Conservation (phyloP, 23 tunicate species). For the Halocynthia roretzi region DNA sequence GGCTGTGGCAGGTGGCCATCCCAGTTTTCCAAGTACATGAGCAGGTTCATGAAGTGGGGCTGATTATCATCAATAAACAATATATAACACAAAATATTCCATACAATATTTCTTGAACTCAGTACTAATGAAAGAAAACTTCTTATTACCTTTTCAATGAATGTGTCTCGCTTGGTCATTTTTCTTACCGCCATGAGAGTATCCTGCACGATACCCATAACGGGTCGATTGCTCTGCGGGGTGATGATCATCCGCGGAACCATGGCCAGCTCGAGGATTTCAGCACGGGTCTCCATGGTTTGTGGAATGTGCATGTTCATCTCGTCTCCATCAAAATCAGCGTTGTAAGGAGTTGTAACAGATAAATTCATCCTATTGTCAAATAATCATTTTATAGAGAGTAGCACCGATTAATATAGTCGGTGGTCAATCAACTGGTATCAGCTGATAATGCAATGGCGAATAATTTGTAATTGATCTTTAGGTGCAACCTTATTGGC, state of each 20-base stretch:
- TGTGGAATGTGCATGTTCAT: conserved; percentile 99
- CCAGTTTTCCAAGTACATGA: conserved; percentile 89
- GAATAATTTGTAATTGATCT: too few relatives aligned
- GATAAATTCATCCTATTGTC: conserved; percentile 75
- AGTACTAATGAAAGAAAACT: background rate
- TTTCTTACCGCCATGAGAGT: conserved; percentile 97
- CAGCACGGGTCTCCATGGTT: conserved; percentile 98
- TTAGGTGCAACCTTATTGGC: background rate
- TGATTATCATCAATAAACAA: background rate
- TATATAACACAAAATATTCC: background rate
- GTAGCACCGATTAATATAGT: background rate
- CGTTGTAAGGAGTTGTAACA: conserved; percentile 99
- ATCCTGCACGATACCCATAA: conserved; percentile 99
- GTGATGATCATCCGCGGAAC: conserved; percentile 92
- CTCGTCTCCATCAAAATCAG: conserved; percentile 99
- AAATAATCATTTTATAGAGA: background rate
- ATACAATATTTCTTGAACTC: background rate
- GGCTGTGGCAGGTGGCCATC: conserved; percentile 97
- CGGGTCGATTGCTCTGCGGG: conserved; percentile 98
- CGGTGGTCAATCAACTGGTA: background rate
- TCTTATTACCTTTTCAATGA: conserved; percentile 74
- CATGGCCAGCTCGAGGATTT: conserved; percentile 94
- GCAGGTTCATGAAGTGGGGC: conserved; percentile 93
- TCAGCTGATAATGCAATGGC: too few relatives aligned
- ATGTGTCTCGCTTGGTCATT: conserved; percentile 96